Conservation (phyloP, 1,140 invertebrate genomes). For the Heterodera carotae region DNA sequence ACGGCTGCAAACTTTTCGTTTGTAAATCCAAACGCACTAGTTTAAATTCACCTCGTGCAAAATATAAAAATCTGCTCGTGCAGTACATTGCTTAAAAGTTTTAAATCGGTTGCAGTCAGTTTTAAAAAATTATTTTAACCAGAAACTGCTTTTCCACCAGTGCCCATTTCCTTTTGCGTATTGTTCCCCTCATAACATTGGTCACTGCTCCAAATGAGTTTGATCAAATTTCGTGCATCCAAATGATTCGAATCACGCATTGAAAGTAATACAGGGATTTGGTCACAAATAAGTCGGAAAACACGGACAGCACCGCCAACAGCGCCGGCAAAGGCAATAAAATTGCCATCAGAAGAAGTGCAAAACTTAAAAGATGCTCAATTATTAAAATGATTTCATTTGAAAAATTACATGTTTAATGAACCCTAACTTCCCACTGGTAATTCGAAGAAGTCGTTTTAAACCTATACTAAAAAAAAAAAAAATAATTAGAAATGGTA, state of each 20-base stretch:
- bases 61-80: constrained; percentile 24
- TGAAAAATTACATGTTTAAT: constrained; percentile 28
- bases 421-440: constrained; percentile 17
- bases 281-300: constrained; percentile 6
- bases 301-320: constrained; percentile 17
- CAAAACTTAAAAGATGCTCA: constrained; percentile 23
- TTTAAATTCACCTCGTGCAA: constrained; percentile 14
- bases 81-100: constrained; percentile 8
- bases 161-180: background rate
- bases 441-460: constrained; percentile 11
- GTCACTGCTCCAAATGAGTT: constrained; percentile 17
- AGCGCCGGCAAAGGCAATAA: constrained; percentile 20
- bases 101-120: background rate
- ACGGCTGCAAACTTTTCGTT: background rate
- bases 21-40: constrained; percentile 18
- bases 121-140: background rate
- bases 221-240: constrained; percentile 7
- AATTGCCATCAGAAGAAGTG: constrained; percentile 37
- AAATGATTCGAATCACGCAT: background rate
- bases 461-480: background rate
- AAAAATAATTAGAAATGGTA: background rate
- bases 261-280: constrained; percentile 5
- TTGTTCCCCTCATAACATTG: background rate
- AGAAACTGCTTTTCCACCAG: constrained; percentile 19
- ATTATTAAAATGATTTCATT: constrained; percentile 5